phyloP scores from a whole-genome alignment of 1,140 invertebrate genomes.

The Drosophila sulfurigaster region DNA sequence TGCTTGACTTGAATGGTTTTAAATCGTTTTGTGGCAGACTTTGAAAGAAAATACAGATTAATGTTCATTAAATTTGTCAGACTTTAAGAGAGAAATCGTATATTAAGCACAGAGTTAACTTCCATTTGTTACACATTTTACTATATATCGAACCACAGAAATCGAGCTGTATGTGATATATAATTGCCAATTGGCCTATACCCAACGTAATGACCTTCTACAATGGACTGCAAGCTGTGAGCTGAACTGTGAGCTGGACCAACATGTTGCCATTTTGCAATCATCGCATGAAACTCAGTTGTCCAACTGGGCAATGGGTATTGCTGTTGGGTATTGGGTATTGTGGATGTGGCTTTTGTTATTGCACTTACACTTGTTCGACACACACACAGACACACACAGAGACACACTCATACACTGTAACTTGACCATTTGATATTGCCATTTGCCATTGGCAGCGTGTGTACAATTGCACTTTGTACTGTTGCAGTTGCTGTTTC shows the following conservation, averaged over 20 bases:
- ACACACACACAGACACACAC: slow-evolving; percentile 15
- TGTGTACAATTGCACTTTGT: slow-evolving; percentile 52
- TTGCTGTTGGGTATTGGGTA: not conserved
- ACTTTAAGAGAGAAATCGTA: too few species aligned
- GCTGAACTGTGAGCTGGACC: slow-evolving; percentile 2
- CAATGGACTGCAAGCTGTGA: slow-evolving; percentile 6
- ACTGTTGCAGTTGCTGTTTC: slow-evolving; percentile 33
- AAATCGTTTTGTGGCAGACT: not conserved
- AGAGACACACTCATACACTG: slow-evolving; percentile 14
- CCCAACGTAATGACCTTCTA: slow-evolving; percentile 28
- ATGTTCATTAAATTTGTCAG: too few species aligned
- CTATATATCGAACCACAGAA: not conserved
- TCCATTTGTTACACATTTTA: too few species aligned
- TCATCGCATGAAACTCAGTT: slow-evolving; percentile 28
- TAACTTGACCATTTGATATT: slow-evolving; percentile 39
- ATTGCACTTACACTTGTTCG: slow-evolving; percentile 31
- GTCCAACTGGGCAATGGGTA: slow-evolving; percentile 1
- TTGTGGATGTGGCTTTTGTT: slow-evolving; percentile 18
- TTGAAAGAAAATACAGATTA: too few species aligned
- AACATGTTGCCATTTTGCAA: slow-evolving; percentile 15
- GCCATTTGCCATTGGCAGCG: slow-evolving; percentile 10
- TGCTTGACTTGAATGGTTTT: slow-evolving; percentile 2
- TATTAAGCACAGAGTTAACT: too few species aligned
- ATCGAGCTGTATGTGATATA: slow-evolving; percentile 12
- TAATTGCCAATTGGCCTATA: slow-evolving; percentile 43